A percentile compares a stretch with the other conserved stretches of the same genome.
phyloP scores from a whole-genome alignment of 2,113 vertebrate species.

The Cheirogaleus medius region DNA sequence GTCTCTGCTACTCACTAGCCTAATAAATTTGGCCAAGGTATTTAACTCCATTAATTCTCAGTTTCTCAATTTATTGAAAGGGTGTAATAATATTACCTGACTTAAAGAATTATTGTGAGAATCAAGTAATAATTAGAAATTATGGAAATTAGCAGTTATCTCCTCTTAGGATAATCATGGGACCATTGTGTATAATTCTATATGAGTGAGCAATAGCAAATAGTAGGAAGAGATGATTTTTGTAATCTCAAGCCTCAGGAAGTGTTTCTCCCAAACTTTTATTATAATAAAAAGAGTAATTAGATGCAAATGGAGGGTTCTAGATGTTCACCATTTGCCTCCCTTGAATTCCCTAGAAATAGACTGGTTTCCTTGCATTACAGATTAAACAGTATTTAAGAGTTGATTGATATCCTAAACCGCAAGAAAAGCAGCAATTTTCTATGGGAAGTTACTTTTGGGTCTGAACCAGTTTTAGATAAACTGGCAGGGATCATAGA shows the following conservation, averaged over 20 bases:
- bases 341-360: slow-evolving; percentile 20
- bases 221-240: slow-evolving; percentile 34
- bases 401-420: slow-evolving; percentile 22
- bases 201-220: slow-evolving; percentile 8
- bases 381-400: slow-evolving; percentile 41
- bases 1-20: neutral
- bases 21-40: neutral
- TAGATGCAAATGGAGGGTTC: slow-evolving; percentile 35
- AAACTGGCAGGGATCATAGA: slow-evolving; percentile 2
- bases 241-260: slow-evolving; percentile 10
- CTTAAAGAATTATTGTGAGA: neutral
- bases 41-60: neutral
- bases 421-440: slow-evolving; percentile 37
- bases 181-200: neutral
- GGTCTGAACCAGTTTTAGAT: slow-evolving; percentile 38
- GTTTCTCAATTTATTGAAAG: slow-evolving; percentile 8
- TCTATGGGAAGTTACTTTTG: slow-evolving; percentile 24
- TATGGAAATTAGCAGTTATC: slow-evolving; percentile 17
- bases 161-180: neutral
- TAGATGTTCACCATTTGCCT: slow-evolving; percentile 30
- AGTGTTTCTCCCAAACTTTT: slow-evolving; percentile 44
- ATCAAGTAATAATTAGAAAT: slow-evolving; percentile 29
- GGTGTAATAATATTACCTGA: neutral
- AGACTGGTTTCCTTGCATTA: neutral
- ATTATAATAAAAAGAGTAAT: slow-evolving; percentile 17